Evolutionary conservation across 2,888 invertebrate genomes (phyloP), one percentile per base, ranked within the genome.

Genomic region (Poecilobothrus nobilitatus): DNA sequence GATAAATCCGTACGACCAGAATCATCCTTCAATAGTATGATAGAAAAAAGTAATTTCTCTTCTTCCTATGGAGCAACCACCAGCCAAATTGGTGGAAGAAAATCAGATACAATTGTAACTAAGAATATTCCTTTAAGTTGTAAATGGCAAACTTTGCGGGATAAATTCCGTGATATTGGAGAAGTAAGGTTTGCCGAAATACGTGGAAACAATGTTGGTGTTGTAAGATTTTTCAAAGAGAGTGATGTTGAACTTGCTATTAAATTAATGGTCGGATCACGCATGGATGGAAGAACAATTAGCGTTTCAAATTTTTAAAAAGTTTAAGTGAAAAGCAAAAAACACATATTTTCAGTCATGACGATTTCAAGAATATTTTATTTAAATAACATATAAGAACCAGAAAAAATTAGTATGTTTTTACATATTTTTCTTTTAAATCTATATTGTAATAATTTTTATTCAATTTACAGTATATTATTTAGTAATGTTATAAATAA

Each of bases 171-270:
- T 75, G 93, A 94, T 76, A 91, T 92, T 72, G 97, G 97, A 5
- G 96, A 97, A 73, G 93, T 98, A 0, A 93, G 94, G 79, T 95
- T 91, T 79, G 94, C 95, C 12, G 97, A 97, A 82, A 95, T 97
- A 84, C 90, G 94, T 68, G 91, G 91, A 3, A 88, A 90, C 63
- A 96, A 95, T 75, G 88, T 91, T 71, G 95, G 96, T 68, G 87
- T 95, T 70, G 92, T 97, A 33, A 88, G 94, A 70, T 97, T 95
- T 84, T 88, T 88, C 68, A 89, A 89, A 72, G 92, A 94, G 74
- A 91, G 93, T 85, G 95, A 95, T 78, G 97, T 96, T 15, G 92
- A 93, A 76, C 85, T 94, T 76, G 95, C 96, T 75, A 92, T 95
- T 80, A 90, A 92, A 86, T 88, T 93, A 83, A 91, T 95, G 88